These are phyloP conservation scores for Lagenorhynchus albirostris DNA, from an alignment of 2,113 vertebrate species.

Conservation along the genomic window DNA sequence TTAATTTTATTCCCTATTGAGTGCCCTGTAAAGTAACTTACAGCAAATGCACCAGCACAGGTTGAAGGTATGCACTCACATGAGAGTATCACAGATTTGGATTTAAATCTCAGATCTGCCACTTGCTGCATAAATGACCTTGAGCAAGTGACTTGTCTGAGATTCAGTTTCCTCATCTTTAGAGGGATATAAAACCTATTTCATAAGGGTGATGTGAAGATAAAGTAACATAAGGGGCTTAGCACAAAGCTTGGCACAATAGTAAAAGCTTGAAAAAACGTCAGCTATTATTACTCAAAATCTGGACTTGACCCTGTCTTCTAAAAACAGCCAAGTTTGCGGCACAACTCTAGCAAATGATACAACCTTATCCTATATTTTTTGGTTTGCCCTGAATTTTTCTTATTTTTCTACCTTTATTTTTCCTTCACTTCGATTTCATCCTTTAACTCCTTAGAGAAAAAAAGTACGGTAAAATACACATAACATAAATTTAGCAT, in stretches of 20 bases:
- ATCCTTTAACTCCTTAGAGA: neutral
- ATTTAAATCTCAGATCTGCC: neutral
- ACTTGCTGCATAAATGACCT: neutral
- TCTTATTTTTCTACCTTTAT: neutral
- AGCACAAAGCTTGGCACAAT: neutral
- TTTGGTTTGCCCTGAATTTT: neutral
- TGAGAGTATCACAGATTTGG: neutral
- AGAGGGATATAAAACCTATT: neutral
- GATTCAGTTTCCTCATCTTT: neutral
- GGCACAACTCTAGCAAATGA: neutral
- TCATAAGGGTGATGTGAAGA: neutral
- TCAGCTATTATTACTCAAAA: neutral
- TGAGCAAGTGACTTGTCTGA: neutral
- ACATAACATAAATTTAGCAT: neutral
- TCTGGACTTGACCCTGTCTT: neutral
- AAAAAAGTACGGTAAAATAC: neutral
- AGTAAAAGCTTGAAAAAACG: neutral
- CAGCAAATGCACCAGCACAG: rapidly evolving
- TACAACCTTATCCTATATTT: neutral
- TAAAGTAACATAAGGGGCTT: neutral
- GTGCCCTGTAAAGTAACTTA: too few relatives aligned
- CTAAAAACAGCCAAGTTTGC: neutral
- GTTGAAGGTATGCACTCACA: neutral
- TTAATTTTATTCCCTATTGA: neutral
- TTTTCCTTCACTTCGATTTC: neutral